Base-by-base conservation (phyloP, 2,888 invertebrate genomes). In the Hirtodrosophila alboralis region DNA sequence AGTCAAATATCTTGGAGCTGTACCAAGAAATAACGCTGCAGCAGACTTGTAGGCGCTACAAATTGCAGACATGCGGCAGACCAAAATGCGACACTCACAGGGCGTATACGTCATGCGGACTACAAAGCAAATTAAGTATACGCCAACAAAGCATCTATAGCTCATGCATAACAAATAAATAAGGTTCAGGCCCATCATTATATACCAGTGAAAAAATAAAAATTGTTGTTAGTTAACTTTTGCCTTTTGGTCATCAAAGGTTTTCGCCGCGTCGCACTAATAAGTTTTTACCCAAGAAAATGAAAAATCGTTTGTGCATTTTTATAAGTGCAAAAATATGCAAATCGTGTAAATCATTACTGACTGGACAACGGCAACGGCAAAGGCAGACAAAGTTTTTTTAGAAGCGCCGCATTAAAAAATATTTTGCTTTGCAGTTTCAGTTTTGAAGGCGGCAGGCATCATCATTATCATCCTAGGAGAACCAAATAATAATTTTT, bases 261-360 rank as follows among this genome's bases (percentile, higher is more conserved):
- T 33, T n/a, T n/a, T 76, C 68, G 77, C 61, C 63, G 68, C 63
- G 67, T 48, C 71, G 66, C 75, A 77, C 87, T 87, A 87, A 86
- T 85, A 86, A 86, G 77, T 87, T 86, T 86, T 74, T n/a, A n/a
- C n/a, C n/a, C 62, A 78, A 78, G 85, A 86, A 76, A 87, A 86
- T 87, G 87, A 87, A 86, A 87, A 87, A 87, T 86, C 86, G 87
- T 86, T 87, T 87, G 81, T 80, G 84, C 84, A 80, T 85, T 78
- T 84, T 84, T 83, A 66, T 74, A 80, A 84, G 87, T 86, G 87
- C 86, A 84, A 86, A 88, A 89, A 88, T 88, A 88, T 88, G 88
- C 88, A 88, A 88, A 88, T 88, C 79, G 73, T 76, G 87, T 88
- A 88, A 87, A 88, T 87, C 86, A 88, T 88, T 88, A 87, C n/a